Conservation (phyloP, 2,888 invertebrate genomes). For the Acanthosepion pharaonis region DNA sequence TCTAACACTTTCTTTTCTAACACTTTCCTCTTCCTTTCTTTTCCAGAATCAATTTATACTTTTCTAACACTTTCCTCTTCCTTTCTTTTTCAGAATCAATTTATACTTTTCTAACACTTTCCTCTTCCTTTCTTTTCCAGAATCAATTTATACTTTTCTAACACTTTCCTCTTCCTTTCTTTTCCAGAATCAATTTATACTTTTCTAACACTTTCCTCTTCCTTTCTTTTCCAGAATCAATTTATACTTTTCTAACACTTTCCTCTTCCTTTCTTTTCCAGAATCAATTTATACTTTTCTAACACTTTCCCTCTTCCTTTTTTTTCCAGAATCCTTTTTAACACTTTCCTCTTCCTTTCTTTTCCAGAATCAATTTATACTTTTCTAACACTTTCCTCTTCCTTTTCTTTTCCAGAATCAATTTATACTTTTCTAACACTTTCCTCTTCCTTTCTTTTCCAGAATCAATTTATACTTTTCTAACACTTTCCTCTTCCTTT, state of each 20-base stretch:
- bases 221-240: not conserved
- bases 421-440: too few relatives aligned
- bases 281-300: too few relatives aligned
- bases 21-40: not conserved
- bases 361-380: not conserved
- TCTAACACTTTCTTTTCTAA: not conserved
- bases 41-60: not conserved
- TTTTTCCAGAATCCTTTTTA: not conserved
- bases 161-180: not conserved
- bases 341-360: not conserved
- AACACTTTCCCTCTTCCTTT: too few relatives aligned
- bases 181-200: not conserved
- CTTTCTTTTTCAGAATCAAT: not conserved
- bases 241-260: too few relatives aligned
- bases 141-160: too few relatives aligned
- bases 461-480: too few relatives aligned
- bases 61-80: too few relatives aligned
- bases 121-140: not conserved
- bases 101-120: too few relatives aligned
- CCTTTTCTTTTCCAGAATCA: not conserved
- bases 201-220: too few relatives aligned
- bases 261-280: not conserved
- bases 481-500: too few relatives aligned
- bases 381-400: too few relatives aligned
- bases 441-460: not conserved